These are phyloP conservation scores for Podarcis cretensis DNA, from an alignment of 2,113 vertebrate genomes.

Conservation along the genomic window DNA sequence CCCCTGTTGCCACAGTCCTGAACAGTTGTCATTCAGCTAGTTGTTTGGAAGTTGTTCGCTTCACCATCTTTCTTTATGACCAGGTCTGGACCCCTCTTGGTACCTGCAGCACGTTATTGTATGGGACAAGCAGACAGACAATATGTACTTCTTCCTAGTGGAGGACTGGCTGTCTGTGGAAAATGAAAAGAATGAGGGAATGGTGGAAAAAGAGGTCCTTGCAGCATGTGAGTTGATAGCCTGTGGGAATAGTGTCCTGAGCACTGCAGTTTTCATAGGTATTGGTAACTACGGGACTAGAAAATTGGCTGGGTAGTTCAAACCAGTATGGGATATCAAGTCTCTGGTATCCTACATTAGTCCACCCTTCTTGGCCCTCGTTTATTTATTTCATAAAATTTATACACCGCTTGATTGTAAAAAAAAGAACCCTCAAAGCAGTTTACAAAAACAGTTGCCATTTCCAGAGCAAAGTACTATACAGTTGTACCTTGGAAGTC, in stretches of 20 bases:
- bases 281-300: background rate
- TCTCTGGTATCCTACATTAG: background rate
- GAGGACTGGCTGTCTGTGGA: constrained; percentile 86
- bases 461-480: no score
- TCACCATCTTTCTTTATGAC: background rate
- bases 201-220: constrained; percentile 81
- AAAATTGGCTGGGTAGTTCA: background rate
- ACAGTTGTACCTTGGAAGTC: no score
- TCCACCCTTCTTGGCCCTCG: background rate
- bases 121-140: constrained; percentile 81
- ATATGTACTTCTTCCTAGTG: constrained; percentile 83
- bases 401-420: no score
- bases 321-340: background rate
- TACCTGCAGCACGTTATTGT: constrained; percentile 81
- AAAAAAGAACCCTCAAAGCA: no score
- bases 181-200: constrained; percentile 73
- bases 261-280: background rate
- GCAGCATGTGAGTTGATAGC: constrained; percentile 76
- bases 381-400: background rate
- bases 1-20: background rate
- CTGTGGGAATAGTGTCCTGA: background rate
- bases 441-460: no score
- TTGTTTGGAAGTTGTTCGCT: background rate
- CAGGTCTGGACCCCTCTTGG: constrained; percentile 83
- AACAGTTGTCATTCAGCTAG: background rate